Base-by-base conservation (phyloP, 2,113 vertebrate genomes). In the Xyrauchen texanus region DNA sequence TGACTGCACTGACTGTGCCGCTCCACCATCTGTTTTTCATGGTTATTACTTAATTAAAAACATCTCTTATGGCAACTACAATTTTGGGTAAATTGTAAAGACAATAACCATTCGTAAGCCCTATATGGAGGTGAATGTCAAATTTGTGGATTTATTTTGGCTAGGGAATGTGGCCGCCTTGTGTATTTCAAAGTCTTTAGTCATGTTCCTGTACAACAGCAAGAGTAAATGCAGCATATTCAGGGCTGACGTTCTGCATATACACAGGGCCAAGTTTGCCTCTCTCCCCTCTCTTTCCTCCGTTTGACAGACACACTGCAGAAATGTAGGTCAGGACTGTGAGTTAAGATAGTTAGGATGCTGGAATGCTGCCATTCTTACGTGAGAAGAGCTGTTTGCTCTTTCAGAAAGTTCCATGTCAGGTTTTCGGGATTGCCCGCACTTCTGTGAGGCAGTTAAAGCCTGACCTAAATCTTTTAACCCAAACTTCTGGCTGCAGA, bases 391-490 rank as follows among this genome's bases (percentile, higher is more conserved):
- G 60, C 63, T 47, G 47, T 70, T 67, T 51, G 67, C 49, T 16
- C n/a, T 60, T 72, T 62, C 49, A 8, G 62, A 78, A 69, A n/a
- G 84, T 10, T 93, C 91, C 90, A 87, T 80, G 87, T 89, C 92
- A 83, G 92, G 90, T 85, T 92, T 93, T 93, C 80, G 61, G 44
- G 83, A 76, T 81, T 53, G 8, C 90, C 62, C 44, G 8, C 72
- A 83, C 79, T 87, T 82, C 88, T 91, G 88, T 90, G 88, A 90
- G 88, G 87, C 87, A 89, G 87, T 91, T 91, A 88, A 89, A 91
- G 87, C 87, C 77, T 92, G 92, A 93, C 92, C 92, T 90, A 93
- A 93, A 94, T 93, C 92, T 85, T 91, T 91, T 91, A 93, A 93
- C 91, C 90, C 86, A 91, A 91, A 93, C 90, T 91, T 89, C 90